Evolutionary conservation across 2,888 invertebrate genomes (phyloP), one percentile per base, ranked within the genome.

Genomic region (Apocheima hispidaria): DNA sequence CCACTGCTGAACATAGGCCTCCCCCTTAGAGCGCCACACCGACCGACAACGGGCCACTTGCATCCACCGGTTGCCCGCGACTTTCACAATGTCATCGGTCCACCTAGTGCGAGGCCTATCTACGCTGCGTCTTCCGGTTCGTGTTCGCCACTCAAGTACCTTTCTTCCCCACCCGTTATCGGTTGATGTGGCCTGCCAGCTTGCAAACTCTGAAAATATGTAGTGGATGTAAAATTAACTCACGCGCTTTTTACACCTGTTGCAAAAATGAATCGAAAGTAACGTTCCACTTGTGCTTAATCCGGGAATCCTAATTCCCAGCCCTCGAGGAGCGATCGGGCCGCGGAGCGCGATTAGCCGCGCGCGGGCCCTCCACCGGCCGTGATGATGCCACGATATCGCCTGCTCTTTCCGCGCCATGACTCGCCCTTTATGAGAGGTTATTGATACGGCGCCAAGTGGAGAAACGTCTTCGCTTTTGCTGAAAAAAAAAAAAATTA

Each of bases 331-430:
- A 40, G 67, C 59, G 90, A 89, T 90, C 84, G 83, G 64, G 67
- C 68, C 70, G 75, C 70, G 73, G 78, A 90, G 73, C 74, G 82
- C 88, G 90, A 89, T 90, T 90, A 84, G 77, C 84, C 90, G 88
- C 90, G 90, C 28, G 35, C 48, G 18, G 65, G 59, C 83, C 48
- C 86, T 86, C 74, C 20, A 33, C 52, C 12, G 35, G 38, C 50
- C 26, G 40, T 16, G 51, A 51, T 51, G 40, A 36, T 21, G 67
- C 53, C 66, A 61, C 70, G 81, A 61, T 85, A 90, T 88, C 87
- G 61, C 72, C 80, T 81, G 87, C 86, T 80, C 89, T 88, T 88
- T 88, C 83, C 80, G 78, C 78, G 88, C 84, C 84, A 66, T 74
- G 71, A 75, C 71, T 75, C 77, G 74, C 79, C 72, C 75, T 79